Conservation (phyloP, 2,797 vertebrate genomes). For the Epinephelus awoara region DNA sequence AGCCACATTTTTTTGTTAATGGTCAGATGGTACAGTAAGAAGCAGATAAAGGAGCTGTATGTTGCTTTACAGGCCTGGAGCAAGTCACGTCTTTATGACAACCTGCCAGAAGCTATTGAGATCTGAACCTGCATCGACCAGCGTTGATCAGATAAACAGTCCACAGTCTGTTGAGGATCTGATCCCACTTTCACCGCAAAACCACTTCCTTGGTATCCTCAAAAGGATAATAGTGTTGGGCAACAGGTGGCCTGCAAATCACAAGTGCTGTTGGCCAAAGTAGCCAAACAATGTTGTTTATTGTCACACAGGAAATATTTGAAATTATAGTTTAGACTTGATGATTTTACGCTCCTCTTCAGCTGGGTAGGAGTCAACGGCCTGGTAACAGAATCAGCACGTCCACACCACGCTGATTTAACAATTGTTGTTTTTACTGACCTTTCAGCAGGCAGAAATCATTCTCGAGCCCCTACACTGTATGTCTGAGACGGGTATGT, state of each 20-base stretch:
- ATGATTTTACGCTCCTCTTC: conserved; percentile 26
- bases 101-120: conserved; percentile 34
- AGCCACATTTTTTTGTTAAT: conserved; percentile 48
- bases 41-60: conserved; percentile 30
- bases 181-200: conserved; percentile 65
- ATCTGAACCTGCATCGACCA: conserved; percentile 35
- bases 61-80: conserved; percentile 28
- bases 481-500: too few species aligned
- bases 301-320: conserved; percentile 23
- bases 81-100: conserved; percentile 12
- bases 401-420: conserved; percentile 26
- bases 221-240: conserved; percentile 48
- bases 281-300: conserved; percentile 50
- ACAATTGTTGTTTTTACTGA: neutral
- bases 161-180: conserved; percentile 40
- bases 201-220: conserved; percentile 61
- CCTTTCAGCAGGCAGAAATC: conserved; percentile 17
- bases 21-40: conserved; percentile 42
- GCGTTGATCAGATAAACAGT: conserved; percentile 70
- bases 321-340: conserved; percentile 24
- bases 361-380: neutral
- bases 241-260: conserved; percentile 70
- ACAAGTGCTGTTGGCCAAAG: conserved; percentile 37
- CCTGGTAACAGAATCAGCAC: conserved; percentile 26
- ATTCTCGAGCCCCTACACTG: neutral